phyloP scores from a whole-genome alignment of 2,797 vertebrate genomes.

The Pyrocephalus nanus region DNA sequence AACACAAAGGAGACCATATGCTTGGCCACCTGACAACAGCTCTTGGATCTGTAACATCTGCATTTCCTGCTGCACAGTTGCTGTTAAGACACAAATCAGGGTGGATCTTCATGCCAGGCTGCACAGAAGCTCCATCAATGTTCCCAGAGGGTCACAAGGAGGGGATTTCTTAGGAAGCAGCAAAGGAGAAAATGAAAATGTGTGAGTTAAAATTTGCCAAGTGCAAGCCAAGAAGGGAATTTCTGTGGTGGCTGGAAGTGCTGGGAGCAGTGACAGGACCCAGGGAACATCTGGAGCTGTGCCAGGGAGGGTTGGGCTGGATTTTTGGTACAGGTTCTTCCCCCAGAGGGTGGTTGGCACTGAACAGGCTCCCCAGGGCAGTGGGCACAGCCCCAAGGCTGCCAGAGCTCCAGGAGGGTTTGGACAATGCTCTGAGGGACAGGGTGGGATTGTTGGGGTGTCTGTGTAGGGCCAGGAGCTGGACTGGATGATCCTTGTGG shows the following conservation, averaged over 20 bases:
- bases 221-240: not conserved
- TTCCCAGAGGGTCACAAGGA: too few species aligned
- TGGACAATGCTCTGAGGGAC: not conserved
- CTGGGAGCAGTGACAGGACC: not conserved
- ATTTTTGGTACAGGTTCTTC: not conserved
- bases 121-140: not conserved
- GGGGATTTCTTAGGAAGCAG: not conserved
- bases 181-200: not conserved
- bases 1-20: not conserved
- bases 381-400: not conserved
- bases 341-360: not conserved
- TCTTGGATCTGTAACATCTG: not conserved
- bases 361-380: not conserved
- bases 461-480: not conserved
- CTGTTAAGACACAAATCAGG: not conserved
- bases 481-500: rapidly evolving
- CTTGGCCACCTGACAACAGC: not conserved
- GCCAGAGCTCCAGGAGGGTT: not conserved
- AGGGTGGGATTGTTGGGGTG: not conserved
- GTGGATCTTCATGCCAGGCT: not conserved
- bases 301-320: not conserved
- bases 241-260: rapidly evolving
- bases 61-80: slow-evolving; percentile 52
- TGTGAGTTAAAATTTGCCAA: not conserved
- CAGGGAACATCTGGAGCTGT: not conserved